Base-by-base conservation (phyloP, 1,140 invertebrate species). In the Dendroctonus ponderosae region DNA sequence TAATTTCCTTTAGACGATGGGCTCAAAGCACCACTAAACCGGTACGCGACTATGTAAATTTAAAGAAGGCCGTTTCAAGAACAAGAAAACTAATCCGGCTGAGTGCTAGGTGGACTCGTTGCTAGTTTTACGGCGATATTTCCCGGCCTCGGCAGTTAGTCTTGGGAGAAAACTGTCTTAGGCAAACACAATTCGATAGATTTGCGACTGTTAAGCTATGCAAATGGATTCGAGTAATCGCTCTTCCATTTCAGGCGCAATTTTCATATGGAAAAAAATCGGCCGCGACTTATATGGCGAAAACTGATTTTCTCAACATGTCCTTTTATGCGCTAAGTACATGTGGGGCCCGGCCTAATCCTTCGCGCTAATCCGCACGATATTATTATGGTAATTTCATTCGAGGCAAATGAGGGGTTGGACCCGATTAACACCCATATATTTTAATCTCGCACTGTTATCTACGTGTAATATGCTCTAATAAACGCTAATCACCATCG, bases 51-150 rank as follows among this genome's bases (percentile, higher is more conserved):
- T 58, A 62, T 62, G 60, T 38, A 62, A 62, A 62, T 62, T 52
- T 52, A 58, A 58, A 14, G 56, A 39, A 12, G 50, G 50, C 60
- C 48, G 26, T 62, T 26, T 52, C 14, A 39, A 50, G 59, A 61
- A 61, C 59, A 62, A 62, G 60, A 62, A 62, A 62, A 62, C 60
- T 62, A 62, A 62, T 62, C 60, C 60, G 50, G 60, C 48, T 52
- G 60, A 62, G 60, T 62, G 60, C 43, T 52, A 26, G 38, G 60
- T n/a, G 60, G 43, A 62, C 60, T 62, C 38, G 60, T 51, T 50
- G 60, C 60, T 52, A 43, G 60, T 50, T 52, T 49, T 50, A 42
- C 14, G 60, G 48, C 41, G 60, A 62, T 62, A 50, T 62, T 51
- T 62, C 37, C 60, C 60, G 60, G 14, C 38, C 48, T 40, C 50